These are phyloP conservation scores for Pseudomyrmex gracilis DNA, from an alignment of 1,140 invertebrate species.

Conservation along the genomic window DNA sequence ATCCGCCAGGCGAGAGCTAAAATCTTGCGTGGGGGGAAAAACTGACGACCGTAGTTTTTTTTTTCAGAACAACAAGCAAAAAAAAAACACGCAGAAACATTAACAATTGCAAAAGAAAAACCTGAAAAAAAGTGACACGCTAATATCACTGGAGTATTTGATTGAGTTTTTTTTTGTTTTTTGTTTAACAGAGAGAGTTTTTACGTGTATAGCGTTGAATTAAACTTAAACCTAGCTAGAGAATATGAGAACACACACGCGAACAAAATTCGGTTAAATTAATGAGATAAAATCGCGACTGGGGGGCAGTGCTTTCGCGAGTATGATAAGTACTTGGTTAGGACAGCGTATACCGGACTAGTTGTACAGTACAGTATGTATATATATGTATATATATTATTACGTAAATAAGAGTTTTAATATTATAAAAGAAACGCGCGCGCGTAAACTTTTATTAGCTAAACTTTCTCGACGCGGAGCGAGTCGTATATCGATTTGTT, in stretches of 20 bases:
- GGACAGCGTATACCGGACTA: conserved; percentile 80
- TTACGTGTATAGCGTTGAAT: conserved; percentile 65
- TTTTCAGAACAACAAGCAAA: background rate
- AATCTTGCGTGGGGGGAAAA: no score
- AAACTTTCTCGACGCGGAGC: conserved; percentile 51
- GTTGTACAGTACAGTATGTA: conserved; percentile 73
- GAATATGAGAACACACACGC: conserved; percentile 56
- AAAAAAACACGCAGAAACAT: conserved; percentile 10
- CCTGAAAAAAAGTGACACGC: background rate
- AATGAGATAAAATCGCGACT: conserved; percentile 7
- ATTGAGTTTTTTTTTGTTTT: conserved; percentile 67
- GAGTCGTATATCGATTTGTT: conserved; percentile 59
- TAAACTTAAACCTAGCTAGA: conserved; percentile 65
- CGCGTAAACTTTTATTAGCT: conserved; percentile 48
- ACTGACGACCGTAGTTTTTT: no score
- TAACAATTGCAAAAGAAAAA: conserved; percentile 24
- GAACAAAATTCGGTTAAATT: conserved; percentile 50
- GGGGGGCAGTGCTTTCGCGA: conserved; percentile 15
- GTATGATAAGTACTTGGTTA: conserved; percentile 62
- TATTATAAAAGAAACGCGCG: conserved; percentile 17
- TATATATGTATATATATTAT: conserved; percentile 48
- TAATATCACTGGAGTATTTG: conserved; percentile 77
- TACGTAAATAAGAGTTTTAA: conserved; percentile 28
- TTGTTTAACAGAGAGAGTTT: conserved; percentile 62
- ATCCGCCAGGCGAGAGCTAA: no score